phyloP scores from a whole-genome alignment of 2,888 invertebrate species.

The Diaperis boleti region DNA sequence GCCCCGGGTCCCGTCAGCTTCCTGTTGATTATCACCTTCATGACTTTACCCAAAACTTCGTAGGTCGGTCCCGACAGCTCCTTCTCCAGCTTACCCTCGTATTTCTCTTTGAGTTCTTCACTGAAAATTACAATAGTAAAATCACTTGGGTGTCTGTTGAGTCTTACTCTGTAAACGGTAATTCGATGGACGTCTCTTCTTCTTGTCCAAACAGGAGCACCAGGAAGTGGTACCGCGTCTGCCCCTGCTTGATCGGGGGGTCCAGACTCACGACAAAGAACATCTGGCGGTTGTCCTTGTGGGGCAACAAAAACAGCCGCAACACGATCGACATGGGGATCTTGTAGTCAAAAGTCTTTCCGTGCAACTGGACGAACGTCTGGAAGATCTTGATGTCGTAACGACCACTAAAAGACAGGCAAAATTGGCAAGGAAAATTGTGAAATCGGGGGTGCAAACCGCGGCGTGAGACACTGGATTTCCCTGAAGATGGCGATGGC shows the following conservation, averaged over 20 bases:
- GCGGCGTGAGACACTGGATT: conserved; percentile 97
- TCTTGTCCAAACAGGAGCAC: conserved; percentile 95
- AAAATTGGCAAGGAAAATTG: conserved; percentile 1
- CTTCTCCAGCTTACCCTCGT: conserved; percentile 90
- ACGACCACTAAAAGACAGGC: conserved; percentile 82
- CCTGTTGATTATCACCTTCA: conserved; percentile 94
- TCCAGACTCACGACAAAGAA: conserved; percentile 98
- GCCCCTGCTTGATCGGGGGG: conserved; percentile 99
- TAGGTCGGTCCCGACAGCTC: conserved; percentile 93
- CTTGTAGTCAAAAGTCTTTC: conserved; percentile 99
- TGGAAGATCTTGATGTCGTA: conserved; percentile 97
- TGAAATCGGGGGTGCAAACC: conserved; percentile 68
- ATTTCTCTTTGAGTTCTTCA: conserved; percentile 92
- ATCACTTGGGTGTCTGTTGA: no score
- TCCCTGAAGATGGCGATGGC: conserved; percentile 97
- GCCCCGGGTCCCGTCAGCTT: conserved; percentile 95
- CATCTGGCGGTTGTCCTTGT: conserved; percentile 98
- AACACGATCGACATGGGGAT: conserved; percentile 98
- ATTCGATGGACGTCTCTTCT: conserved; percentile 91
- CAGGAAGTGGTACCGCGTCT: conserved; percentile 97
- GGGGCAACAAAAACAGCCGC: conserved; percentile 93
- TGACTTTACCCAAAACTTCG: conserved; percentile 95
- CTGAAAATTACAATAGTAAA: no score
- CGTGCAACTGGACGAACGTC: conserved; percentile 91
- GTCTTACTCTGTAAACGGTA: conserved; percentile 91